These are phyloP conservation scores for Chelonus insularis DNA, from an alignment of 1,140 invertebrate species.

Conservation along the genomic window DNA sequence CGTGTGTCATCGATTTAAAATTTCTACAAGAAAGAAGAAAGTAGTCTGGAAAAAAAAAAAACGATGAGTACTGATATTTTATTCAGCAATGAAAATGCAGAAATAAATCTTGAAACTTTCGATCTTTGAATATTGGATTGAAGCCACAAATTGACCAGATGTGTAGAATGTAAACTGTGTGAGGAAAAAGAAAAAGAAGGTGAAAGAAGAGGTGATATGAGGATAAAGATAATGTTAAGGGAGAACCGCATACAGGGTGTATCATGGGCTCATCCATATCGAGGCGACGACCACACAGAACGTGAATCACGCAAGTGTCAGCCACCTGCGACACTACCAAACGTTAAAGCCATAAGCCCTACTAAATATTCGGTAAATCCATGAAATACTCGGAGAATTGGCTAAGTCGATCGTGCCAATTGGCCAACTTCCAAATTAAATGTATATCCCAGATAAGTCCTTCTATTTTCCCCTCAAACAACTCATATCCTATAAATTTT, in stretches of 20 bases:
- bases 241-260: conserved; percentile 33
- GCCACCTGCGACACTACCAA: conserved; percentile 33
- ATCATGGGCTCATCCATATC: conserved; percentile 30
- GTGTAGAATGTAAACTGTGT: too few species aligned
- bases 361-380: conserved; percentile 53
- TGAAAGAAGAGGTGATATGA: background rate
- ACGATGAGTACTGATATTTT: too few species aligned
- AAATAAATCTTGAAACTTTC: too few species aligned
- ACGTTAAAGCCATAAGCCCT: conserved; percentile 51
- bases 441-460: conserved; percentile 52
- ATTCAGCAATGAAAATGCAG: too few species aligned
- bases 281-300: conserved; percentile 40
- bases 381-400: conserved; percentile 37
- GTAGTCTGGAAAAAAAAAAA: too few species aligned
- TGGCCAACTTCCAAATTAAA: conserved; percentile 56
- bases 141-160: too few species aligned
- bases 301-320: conserved; percentile 43
- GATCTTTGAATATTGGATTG: too few species aligned
- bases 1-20: too few species aligned
- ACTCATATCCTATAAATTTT: background rate
- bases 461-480: conserved; percentile 32
- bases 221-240: conserved; percentile 10
- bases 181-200: too few species aligned
- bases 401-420: conserved; percentile 50
- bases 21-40: too few species aligned